These are phyloP conservation scores for Herpetotheres cachinnans DNA, from an alignment of 2,113 vertebrate species.

Conservation along the genomic window DNA sequence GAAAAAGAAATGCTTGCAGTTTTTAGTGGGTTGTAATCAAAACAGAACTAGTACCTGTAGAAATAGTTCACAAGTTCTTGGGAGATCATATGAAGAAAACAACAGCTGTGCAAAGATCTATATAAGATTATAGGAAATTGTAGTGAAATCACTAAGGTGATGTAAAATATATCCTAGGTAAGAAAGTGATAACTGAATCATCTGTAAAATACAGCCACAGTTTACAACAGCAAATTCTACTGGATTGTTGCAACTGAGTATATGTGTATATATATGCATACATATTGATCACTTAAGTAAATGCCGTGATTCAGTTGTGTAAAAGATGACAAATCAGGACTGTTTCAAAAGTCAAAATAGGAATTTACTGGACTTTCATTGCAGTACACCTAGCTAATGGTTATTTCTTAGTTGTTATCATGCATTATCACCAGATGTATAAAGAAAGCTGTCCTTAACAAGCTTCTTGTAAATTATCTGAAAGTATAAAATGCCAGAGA, in stretches of 20 bases:
- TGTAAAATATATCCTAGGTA: neutral
- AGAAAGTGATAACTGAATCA: neutral
- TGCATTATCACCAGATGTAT: neutral
- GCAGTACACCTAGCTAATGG: neutral
- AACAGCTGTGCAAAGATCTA: neutral
- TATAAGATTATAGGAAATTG: neutral
- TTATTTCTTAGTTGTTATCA: neutral
- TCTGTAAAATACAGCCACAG: neutral
- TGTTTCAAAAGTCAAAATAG: neutral
- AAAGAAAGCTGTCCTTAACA: neutral
- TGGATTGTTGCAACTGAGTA: neutral
- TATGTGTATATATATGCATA: too few species aligned
- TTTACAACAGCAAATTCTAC: neutral
- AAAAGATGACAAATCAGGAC: neutral
- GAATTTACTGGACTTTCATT: neutral
- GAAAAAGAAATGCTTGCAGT: neutral
- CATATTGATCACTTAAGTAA: neutral
- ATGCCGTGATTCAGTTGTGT: neutral
- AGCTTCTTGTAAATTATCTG: neutral
- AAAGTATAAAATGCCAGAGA: neutral
- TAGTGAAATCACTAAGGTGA: neutral
- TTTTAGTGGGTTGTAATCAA: neutral
- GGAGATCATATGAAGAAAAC: neutral
- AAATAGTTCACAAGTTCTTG: neutral
- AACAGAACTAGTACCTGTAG: neutral